Evolutionary conservation across 1,140 invertebrate genomes (phyloP).

Genomic region (Wasmannia auropunctata): DNA sequence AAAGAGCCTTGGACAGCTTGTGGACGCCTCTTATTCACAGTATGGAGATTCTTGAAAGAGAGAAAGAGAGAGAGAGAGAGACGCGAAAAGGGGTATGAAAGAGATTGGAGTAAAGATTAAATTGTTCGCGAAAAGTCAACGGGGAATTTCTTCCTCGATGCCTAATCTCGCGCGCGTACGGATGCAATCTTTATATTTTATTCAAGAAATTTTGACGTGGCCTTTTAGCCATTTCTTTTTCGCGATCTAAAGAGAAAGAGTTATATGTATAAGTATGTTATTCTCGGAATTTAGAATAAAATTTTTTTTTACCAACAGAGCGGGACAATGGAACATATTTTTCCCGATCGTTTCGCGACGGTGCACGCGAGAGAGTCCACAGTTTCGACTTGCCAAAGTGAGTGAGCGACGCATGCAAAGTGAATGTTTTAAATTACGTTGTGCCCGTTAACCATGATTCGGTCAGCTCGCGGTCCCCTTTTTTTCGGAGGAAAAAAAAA

Average conservation of each 20-base stretch:
- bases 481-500: slow-evolving; percentile 5
- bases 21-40: slow-evolving; percentile 18
- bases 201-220: not conserved
- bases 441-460: slow-evolving; percentile 21
- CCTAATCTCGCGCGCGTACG: not conserved
- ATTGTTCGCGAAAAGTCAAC: not conserved
- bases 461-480: not conserved
- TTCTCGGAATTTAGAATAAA: not conserved
- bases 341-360: not conserved
- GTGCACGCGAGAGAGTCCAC: not conserved
- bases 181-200: not conserved
- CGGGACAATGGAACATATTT: not conserved
- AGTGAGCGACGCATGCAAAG: slow-evolving; percentile 13
- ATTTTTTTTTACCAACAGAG: not conserved
- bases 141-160: not conserved
- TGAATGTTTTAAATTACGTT: slow-evolving; percentile 52
- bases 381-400: slow-evolving; percentile 13
- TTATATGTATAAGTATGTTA: not conserved
- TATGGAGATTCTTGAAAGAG: slow-evolving; percentile 21
- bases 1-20: slow-evolving; percentile 12
- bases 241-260: not conserved
- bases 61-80: no score
- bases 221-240: not conserved
- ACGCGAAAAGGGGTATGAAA: not conserved
- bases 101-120: slow-evolving; percentile 23